Evolutionary conservation across 2,888 invertebrate species (phyloP).

Genomic region (Seira sanloemensis): DNA sequence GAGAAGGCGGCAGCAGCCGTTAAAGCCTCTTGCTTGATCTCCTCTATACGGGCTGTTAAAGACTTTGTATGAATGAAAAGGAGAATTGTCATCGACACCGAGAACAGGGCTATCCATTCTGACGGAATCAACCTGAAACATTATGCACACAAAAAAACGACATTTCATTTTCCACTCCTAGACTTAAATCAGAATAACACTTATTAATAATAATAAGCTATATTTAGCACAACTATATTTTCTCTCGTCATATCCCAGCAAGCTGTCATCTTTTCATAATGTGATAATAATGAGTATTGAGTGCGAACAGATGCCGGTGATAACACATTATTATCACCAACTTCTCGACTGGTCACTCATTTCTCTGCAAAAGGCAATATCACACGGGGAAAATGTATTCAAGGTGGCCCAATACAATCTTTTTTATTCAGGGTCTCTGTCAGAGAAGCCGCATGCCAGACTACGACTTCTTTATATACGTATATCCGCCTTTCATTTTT

Average conservation of each 20-base stretch:
- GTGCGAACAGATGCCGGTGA: neutral
- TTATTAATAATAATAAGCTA: too few species aligned
- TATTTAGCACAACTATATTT: too few species aligned
- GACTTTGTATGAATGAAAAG: constrained; percentile 73
- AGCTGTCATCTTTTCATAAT: neutral
- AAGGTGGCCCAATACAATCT: too few species aligned
- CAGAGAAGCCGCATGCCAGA: too few species aligned
- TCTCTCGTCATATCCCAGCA: neutral
- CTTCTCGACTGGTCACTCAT: too few species aligned
- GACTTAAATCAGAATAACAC: too few species aligned
- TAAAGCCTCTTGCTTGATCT: constrained; percentile 71
- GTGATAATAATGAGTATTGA: neutral
- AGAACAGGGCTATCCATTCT: constrained; percentile 72
- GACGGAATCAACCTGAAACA: constrained; percentile 63
- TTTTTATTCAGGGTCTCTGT: too few species aligned
- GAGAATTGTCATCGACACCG: constrained; percentile 73
- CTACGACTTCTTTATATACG: too few species aligned
- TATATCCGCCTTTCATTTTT: too few species aligned
- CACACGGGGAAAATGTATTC: neutral
- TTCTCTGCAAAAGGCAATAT: neutral
- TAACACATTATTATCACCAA: neutral
- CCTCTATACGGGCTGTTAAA: constrained; percentile 71
- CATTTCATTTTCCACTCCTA: too few species aligned
- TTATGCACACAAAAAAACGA: too few species aligned
- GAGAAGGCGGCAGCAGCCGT: constrained; percentile 67